Evolutionary conservation across 1,140 invertebrate species (phyloP).

Genomic region (Maniola jurtina): DNA sequence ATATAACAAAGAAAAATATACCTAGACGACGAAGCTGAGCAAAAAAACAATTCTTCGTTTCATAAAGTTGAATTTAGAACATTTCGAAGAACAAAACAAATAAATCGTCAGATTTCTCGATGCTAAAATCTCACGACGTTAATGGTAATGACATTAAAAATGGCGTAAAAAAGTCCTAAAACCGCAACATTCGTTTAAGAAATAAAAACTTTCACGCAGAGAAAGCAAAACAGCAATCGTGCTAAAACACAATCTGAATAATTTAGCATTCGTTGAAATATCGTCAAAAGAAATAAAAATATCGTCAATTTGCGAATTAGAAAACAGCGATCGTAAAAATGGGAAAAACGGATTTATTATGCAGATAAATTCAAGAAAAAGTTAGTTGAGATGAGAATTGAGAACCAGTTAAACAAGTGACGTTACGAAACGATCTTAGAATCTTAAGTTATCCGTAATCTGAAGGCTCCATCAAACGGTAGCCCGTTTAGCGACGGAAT

Average conservation of each 20-base stretch:
- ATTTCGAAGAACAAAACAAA: not conserved
- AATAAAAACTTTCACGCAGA: constrained; percentile 1
- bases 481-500: not conserved
- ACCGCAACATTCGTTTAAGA: constrained; percentile 2
- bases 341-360: constrained; percentile 14
- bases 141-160: constrained; percentile 2
- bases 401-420: constrained; percentile 13
- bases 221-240: not conserved
- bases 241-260: not conserved
- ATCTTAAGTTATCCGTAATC: constrained; percentile 7
- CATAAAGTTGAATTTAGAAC: not conserved
- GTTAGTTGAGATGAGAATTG: not conserved
- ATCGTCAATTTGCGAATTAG: not conserved
- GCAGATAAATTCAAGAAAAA: not conserved
- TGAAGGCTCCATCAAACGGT: not conserved
- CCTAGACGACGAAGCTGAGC: not conserved
- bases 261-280: not conserved
- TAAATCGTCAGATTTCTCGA: not conserved
- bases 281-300: not conserved
- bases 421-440: constrained; percentile 16
- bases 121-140: not conserved
- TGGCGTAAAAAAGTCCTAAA: not conserved
- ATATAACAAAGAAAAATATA: constrained; percentile 5
- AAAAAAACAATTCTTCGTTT: no score
- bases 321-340: constrained; percentile 3